Base-by-base conservation (phyloP, 2,888 invertebrate species). In the Cistogaster globosa region DNA sequence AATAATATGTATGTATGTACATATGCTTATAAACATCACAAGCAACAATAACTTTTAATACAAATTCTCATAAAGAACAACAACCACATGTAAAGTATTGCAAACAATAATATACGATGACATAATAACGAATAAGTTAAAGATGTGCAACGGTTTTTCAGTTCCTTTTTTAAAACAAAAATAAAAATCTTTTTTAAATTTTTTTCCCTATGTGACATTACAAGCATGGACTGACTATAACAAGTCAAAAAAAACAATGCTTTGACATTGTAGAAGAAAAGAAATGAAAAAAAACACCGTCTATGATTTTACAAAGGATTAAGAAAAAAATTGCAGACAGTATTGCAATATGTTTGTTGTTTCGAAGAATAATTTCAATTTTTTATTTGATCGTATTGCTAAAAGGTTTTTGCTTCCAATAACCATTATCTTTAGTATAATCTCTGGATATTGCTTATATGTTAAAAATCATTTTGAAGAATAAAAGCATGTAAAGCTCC, bases 81-180 rank as follows among this genome's bases (percentile, higher is more conserved):
- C 42, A 75, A 75, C 53, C 58, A 51, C 74, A 71, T 51, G 63
- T 42, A 62, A 53, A 9, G 16, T 51, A 14, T 51, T 32, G 20
- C 53, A 57, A 48, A 76, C 32, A 36, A 51, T 48, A 68, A 45
- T 57, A 65, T n/a, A n/a, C n/a, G n/a, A n/a, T n/a, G n/a, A n/a
- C n/a, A n/a, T n/a, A n/a, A 38, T 26, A 79, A 82, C 83, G 83
- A 83, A 85, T 83, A 85, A 85, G 75, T 83, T 71, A 60, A 57
- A 74, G 65, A 83, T 63, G 72, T 68, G 63, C 83, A 83, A 79
- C 76, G 79, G 71, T 68, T 84, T 62, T 75, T 57, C 6, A 3
- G 32, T 22, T 75, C 32, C 45, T 45, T 57, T 75, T 75, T 20
- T 20, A 57, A 3, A 18, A 45, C 42, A 65, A 51, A 75, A 63